Base-by-base conservation (phyloP, 2,113 vertebrate species). In the Pelecanus crispus region DNA sequence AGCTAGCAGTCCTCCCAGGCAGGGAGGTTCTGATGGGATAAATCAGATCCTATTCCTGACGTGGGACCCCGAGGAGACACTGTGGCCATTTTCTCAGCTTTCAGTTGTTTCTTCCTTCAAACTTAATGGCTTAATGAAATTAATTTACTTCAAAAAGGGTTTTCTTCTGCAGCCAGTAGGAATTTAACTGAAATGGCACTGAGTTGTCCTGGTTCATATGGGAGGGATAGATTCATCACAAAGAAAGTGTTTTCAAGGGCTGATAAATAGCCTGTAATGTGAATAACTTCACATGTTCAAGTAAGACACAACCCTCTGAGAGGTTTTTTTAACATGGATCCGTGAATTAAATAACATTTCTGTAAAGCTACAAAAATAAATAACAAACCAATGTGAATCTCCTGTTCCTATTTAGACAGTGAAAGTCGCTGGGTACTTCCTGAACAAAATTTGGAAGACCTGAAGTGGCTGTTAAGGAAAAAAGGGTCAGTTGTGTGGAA, bases 381-480 rank as follows among this genome's bases (percentile, higher is more conserved):
- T 55, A 31, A 10, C 11, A 62, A 47, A 11, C 49, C 63, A 49
- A 9, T 2, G 2, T 1, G 36, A 29, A 52, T 70, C 53, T 78
- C 14, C 0, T 5, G 17, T 22, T 90, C 29, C 59, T 29, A 0
- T 45, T 62, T 34, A 86, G 59, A 31, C 2, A 34, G 24, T 6
- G 44, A 14, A 72, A 75, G 9, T 31, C 1, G 1, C 47, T 59
- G 62, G 7, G 17, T n/a, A 3, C 56, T 88, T 68, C 66, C 44
- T 22, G 25, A 68, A 61, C 5, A 17, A 56, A 32, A 50, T 38
- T 21, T 47, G 65, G 34, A 71, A 65, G 32, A 17, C 18, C 22
- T 56, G 50, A 44, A 58, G 10, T 6, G 24, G 52, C 44, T 11
- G 20, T 63, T 81, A 26, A 44, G 63, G 81, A 32, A 17, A 19